Evolutionary conservation across 2,113 vertebrate genomes (phyloP).

Genomic region (Bombycilla garrulus): DNA sequence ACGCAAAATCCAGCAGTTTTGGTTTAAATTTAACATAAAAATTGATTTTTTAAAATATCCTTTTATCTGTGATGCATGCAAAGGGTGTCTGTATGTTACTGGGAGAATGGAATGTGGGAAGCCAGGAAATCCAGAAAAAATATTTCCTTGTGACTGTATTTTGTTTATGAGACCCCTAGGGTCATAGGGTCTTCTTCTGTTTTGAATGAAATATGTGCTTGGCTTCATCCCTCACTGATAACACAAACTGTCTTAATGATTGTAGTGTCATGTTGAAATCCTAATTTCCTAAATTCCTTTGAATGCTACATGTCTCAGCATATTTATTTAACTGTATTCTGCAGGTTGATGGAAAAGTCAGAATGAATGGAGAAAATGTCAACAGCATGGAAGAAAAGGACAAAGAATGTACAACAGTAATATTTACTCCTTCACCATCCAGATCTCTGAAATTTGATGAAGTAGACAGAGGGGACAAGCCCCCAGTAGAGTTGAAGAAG

Average conservation of each 20-base stretch:
- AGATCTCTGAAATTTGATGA: conserved; percentile 71
- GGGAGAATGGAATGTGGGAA: background rate
- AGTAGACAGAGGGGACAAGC: conserved; percentile 58
- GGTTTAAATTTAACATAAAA: background rate
- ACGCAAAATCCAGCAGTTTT: background rate
- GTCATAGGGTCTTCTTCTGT: background rate
- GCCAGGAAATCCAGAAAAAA: background rate
- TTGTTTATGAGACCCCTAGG: background rate
- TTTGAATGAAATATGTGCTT: background rate
- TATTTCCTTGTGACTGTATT: background rate
- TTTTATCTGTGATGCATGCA: background rate
- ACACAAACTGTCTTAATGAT: background rate
- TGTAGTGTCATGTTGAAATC: background rate
- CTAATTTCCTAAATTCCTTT: background rate
- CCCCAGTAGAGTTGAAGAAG: conserved; percentile 51
- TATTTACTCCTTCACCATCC: conserved; percentile 55
- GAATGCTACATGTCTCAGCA: background rate
- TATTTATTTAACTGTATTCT: conserved; percentile 48
- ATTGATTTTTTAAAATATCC: background rate
- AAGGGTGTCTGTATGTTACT: background rate
- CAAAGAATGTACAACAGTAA: conserved; percentile 33
- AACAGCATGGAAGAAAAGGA: conserved; percentile 67
- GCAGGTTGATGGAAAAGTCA: conserved; percentile 82
- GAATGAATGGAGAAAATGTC: conserved; percentile 79
- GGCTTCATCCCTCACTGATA: background rate